These are phyloP conservation scores for Sepiola atlantica DNA, from an alignment of 2,888 invertebrate species.

Conservation along the genomic window DNA sequence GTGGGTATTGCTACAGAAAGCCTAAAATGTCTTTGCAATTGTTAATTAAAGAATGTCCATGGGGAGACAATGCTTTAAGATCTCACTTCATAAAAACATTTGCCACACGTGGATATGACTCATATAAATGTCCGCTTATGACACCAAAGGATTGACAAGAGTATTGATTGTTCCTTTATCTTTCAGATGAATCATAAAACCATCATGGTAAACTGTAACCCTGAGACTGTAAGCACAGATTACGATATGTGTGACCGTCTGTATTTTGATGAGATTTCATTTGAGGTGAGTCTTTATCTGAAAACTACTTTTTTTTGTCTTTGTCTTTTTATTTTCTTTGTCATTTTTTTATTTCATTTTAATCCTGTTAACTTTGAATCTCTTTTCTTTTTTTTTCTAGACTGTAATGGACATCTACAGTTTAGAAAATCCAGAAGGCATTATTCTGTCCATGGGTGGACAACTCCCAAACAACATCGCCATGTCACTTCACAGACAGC, in stretches of 20 bases:
- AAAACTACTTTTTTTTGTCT: not conserved
- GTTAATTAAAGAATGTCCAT: too few species aligned
- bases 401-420: conserved; percentile 98
- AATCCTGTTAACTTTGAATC: not conserved
- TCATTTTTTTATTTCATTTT: not conserved
- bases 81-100: not conserved
- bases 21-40: too few species aligned
- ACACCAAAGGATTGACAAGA: not conserved
- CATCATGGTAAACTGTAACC: conserved; percentile 99
- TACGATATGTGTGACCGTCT: conserved; percentile 99
- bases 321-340: not conserved
- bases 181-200: conserved; percentile 86
- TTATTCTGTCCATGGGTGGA: conserved; percentile 98
- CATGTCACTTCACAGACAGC: conserved; percentile 89
- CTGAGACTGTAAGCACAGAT: conserved; percentile 99
- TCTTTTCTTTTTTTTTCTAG: conserved; percentile 65
- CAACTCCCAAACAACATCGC: conserved; percentile 99
- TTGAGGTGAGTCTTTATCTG: conserved; percentile 80
- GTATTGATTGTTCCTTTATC: too few species aligned
- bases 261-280: conserved; percentile 99
- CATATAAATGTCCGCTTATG: not conserved
- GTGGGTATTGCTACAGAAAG: too few species aligned
- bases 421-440: conserved; percentile 92
- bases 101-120: not conserved
- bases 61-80: too few species aligned